Evolutionary conservation across 1,140 invertebrate genomes (phyloP), one percentile per base, ranked within the genome.

Genomic region (Pomacea maculata): DNA sequence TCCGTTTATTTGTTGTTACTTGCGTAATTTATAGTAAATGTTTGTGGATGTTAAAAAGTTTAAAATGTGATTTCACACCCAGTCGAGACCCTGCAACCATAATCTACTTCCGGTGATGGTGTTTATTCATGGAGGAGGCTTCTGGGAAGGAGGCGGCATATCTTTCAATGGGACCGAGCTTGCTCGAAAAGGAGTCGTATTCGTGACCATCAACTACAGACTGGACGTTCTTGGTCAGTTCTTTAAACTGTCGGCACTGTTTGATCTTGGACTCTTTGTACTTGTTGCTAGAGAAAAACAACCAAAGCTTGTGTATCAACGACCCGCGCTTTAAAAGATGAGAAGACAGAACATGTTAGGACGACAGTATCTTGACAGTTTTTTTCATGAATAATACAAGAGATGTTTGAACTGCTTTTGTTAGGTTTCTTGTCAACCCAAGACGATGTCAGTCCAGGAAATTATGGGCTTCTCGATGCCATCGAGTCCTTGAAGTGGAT

Each of bases 51-150:
- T 61, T 61, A 9, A 14, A 6, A 6, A 1, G 11, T 61, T 11
- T 61, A 4, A 61, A 61, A 14, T 61, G 8, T 17, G 4, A 6
- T 61, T 17, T 61, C 11, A 11, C 11, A 11, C 15, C 57, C 57
- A 61, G 57, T 61, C 57, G 11, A 61, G 0, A 14, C 11, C 15
- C 4, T 61, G 57, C 57, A 61, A 14, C 64, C 64, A 25, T 61
- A 55, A 14, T 78, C 78, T 19, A 86, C 94, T 96, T 77, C 95
- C 97, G 34, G 97, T 98, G 45, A 95, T 98, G 95, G 94, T 98
- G 64, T 98, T 97, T 96, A 95, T 99, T 81, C 98, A 96, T 90
- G 97, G 97, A 68, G 97, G 97, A 74, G 96, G 96, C 8, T 99
- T 98, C 92, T 97, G 96, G 88, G 96, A 55, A 96, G 97, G 67